These are phyloP conservation scores for Collichthys lucidus DNA, from an alignment of 2,113 vertebrate genomes.

Conservation along the genomic window DNA sequence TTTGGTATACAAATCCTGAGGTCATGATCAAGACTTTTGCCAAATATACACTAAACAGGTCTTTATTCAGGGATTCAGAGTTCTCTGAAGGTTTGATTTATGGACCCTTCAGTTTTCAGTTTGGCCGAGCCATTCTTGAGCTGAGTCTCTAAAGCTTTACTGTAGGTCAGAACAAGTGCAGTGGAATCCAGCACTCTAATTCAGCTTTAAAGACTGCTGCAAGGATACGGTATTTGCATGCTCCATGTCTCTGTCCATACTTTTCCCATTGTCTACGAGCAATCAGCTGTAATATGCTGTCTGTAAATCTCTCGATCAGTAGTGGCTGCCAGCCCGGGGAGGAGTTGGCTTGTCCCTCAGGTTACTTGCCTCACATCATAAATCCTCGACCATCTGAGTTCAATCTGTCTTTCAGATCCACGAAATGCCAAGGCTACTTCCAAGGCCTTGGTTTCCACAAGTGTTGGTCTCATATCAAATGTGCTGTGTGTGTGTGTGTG, in stretches of 20 bases:
- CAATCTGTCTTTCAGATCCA: conserved; percentile 64
- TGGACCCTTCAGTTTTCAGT: conserved; percentile 30
- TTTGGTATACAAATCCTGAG: conserved; percentile 39
- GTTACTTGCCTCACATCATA: conserved; percentile 63
- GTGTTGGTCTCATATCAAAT: conserved; percentile 52
- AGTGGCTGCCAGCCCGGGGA: conserved; percentile 46
- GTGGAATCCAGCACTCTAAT: conserved; percentile 4
- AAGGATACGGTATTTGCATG: conserved; percentile 17
- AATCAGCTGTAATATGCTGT: conserved; percentile 60
- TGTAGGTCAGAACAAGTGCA: conserved; percentile 24
- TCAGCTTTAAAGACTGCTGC: conserved; percentile 5
- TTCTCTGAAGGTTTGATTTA: conserved; percentile 51
- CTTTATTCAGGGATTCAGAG: conserved; percentile 13
- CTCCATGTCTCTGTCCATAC: conserved; percentile 13
- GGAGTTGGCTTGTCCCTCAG: conserved; percentile 65
- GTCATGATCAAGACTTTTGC: conserved; percentile 11
- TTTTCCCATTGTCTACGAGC: conserved; percentile 58
- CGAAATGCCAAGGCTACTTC: conserved; percentile 70
- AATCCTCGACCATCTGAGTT: conserved; percentile 69
- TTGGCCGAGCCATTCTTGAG: conserved; percentile 33
- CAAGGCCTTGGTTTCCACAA: conserved; percentile 51
- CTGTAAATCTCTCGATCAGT: conserved; percentile 67
- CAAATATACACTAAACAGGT: conserved; percentile 29
- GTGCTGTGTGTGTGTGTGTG: conserved; percentile 25
- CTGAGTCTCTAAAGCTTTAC: conserved; percentile 24